Base-by-base conservation (phyloP, 2,113 vertebrate genomes). In the Rhinoderma darwinii region DNA sequence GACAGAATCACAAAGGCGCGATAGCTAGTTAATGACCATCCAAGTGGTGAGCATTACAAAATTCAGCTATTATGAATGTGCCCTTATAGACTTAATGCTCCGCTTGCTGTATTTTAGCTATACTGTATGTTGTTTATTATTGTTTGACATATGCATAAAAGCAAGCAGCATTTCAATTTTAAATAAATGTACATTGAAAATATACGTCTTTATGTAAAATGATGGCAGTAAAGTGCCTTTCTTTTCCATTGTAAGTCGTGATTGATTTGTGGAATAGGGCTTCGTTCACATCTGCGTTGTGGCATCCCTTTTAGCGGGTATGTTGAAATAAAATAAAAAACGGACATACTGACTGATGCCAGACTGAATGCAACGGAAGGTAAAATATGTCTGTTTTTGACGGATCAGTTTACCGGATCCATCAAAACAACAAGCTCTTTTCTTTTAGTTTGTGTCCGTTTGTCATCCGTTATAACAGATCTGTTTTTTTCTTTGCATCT, bases 1-100 rank as follows among this genome's bases (percentile, higher is more conserved):
- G 84, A 85, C 61, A 86, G 84, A 78, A 77, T 76, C 84, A 85
- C 74, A 77, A 85, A 82, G 59, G 78, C 51, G 54, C 50, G 50
- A 56, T 82, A 87, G 70, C 73, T 77, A 66, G 50, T 85, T 85
- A 85, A 85, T 85, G 84, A 77, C 84, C 56, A 85, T 77, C 54
- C 73, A 85, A 76, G 84, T 85, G 73, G 54, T n/a, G 73, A 66
- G 39, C 39, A 17, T 77, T 85, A 85, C 84, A 85, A 85, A 85
- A 85, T 66, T 85, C 56, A 35, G 73, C 54, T 85, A 6, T 50
- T 66, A 75, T 66, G 20, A 85, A 85, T 32, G 73, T 59, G 72
- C 54, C 56, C 84, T 47, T 59, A 43, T 75, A 66, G 37, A 66
- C 47, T 41, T n/a, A 44, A 44, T 43, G 18, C 56, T 66, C 12